phyloP scores from a whole-genome alignment of 2,797 vertebrate species.

The Notolepis coatsorum region DNA sequence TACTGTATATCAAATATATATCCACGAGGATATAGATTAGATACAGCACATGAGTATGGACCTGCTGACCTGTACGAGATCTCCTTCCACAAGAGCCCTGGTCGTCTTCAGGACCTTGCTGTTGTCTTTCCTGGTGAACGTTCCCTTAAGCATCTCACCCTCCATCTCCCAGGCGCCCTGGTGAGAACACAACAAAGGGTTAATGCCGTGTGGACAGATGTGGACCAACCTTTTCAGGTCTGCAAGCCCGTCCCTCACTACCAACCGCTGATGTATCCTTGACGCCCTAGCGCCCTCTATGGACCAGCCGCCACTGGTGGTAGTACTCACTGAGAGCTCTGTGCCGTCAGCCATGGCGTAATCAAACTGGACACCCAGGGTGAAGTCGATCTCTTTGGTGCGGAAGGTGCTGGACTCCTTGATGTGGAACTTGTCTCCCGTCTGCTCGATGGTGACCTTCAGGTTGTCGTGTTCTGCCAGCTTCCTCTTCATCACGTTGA shows the following conservation, averaged over 20 bases:
- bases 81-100: slow-evolving; percentile 80
- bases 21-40: too few species aligned
- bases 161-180: slow-evolving; percentile 89
- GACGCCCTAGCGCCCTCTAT: too few species aligned
- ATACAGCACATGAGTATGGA: too few species aligned
- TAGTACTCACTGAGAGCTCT: slow-evolving; percentile 80
- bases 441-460: slow-evolving; percentile 90
- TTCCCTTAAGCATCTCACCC: slow-evolving; percentile 83
- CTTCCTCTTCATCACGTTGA: slow-evolving; percentile 92
- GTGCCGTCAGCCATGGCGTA: slow-evolving; percentile 93
- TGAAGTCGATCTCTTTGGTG: slow-evolving; percentile 88
- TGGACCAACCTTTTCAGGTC: too few species aligned
- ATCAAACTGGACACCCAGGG: slow-evolving; percentile 85
- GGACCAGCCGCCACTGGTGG: too few species aligned
- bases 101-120: slow-evolving; percentile 83
- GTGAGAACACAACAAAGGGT: slow-evolving; percentile 1
- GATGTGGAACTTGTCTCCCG: slow-evolving; percentile 87
- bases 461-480: slow-evolving; percentile 92
- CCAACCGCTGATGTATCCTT: too few species aligned
- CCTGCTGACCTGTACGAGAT: slow-evolving; percentile 90
- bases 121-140: slow-evolving; percentile 91
- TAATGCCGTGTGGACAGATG: too few species aligned
- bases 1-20: too few species aligned
- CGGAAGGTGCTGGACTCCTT: slow-evolving; percentile 93
- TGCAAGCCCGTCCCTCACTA: too few species aligned